These are phyloP conservation scores for Pediacus dermestoides DNA, from an alignment of 2,888 invertebrate genomes.

Conservation along the genomic window DNA sequence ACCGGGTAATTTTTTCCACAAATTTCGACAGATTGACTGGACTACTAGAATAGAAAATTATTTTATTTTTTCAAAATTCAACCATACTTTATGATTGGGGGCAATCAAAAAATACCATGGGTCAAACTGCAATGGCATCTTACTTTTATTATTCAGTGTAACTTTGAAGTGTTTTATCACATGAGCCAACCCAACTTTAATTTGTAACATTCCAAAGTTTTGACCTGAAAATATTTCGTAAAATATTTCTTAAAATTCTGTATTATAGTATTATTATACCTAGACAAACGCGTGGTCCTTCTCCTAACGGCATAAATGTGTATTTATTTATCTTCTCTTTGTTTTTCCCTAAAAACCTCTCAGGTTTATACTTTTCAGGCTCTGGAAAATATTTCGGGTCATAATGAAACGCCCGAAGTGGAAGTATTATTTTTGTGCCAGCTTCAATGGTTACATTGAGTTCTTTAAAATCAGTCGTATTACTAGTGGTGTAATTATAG, in stretches of 20 bases:
- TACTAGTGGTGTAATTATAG: conserved; percentile 26
- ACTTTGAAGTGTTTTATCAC: conserved; percentile 41
- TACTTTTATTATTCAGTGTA: conserved; percentile 35
- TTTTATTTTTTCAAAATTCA: conserved; percentile 31
- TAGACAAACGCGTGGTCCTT: conserved; percentile 40
- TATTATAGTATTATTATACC: conserved; percentile 33
- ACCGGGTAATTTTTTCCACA: no score
- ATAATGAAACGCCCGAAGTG: conserved; percentile 40
- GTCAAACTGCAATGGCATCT: conserved; percentile 30
- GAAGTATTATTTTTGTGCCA: conserved; percentile 41
- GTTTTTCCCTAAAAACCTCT: conserved; percentile 40
- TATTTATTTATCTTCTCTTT: conserved; percentile 34
- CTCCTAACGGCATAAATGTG: conserved; percentile 38
- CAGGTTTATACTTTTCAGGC: conserved; percentile 47
- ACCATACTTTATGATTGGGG: conserved; percentile 33
- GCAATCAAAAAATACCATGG: conserved; percentile 27
- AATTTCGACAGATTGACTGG: no score
- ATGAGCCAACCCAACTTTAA: conserved; percentile 44
- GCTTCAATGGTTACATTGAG: conserved; percentile 28
- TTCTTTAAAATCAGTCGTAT: conserved; percentile 21
- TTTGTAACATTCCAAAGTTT: conserved; percentile 35
- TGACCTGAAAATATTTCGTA: no score
- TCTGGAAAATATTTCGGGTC: conserved; percentile 45
- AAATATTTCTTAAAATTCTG: no score
- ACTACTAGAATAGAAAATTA: no score